Conservation (phyloP, 2,888 invertebrate species). For the Keiferia lycopersicella region DNA sequence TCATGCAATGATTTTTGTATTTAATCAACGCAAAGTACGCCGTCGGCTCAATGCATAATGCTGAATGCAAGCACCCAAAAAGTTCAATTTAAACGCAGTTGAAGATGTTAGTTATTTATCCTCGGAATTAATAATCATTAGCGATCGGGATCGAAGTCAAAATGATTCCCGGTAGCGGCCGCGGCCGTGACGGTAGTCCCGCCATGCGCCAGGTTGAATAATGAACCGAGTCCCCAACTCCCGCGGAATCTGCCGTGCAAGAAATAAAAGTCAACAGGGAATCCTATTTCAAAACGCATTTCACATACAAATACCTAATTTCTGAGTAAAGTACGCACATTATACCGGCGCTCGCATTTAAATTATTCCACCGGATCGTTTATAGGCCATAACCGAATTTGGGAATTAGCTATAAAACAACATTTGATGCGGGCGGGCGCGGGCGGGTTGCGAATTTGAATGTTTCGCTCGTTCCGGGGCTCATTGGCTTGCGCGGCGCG, state of each 20-base stretch:
- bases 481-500: slow-evolving; percentile 77
- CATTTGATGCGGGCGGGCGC: slow-evolving; percentile 81
- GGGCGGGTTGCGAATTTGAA: slow-evolving; percentile 78
- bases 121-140: slow-evolving; percentile 30
- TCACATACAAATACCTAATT: slow-evolving; percentile 82
- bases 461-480: slow-evolving; percentile 71
- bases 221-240: slow-evolving; percentile 42
- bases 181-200: slow-evolving; percentile 19
- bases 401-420: slow-evolving; percentile 82
- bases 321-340: slow-evolving; percentile 78
- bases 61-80: not conserved
- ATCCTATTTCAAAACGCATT: slow-evolving; percentile 79
- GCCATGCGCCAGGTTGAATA: slow-evolving; percentile 39
- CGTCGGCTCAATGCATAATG: no score
- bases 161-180: slow-evolving; percentile 31
- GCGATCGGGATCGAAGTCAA: slow-evolving; percentile 28
- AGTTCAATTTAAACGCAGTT: not conserved
- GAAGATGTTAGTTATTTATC: slow-evolving; percentile 17
- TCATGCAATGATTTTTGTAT: no score
- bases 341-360: slow-evolving; percentile 80
- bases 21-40: no score
- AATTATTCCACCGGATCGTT: slow-evolving; percentile 81
- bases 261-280: slow-evolving; percentile 71
- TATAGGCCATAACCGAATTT: slow-evolving; percentile 82
- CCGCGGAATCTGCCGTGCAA: slow-evolving; percentile 41